A percentile compares a stretch with the other conserved stretches of the same genome.
phyloP scores from a whole-genome alignment of 1,140 invertebrate genomes.

The Wasmannia auropunctata region DNA sequence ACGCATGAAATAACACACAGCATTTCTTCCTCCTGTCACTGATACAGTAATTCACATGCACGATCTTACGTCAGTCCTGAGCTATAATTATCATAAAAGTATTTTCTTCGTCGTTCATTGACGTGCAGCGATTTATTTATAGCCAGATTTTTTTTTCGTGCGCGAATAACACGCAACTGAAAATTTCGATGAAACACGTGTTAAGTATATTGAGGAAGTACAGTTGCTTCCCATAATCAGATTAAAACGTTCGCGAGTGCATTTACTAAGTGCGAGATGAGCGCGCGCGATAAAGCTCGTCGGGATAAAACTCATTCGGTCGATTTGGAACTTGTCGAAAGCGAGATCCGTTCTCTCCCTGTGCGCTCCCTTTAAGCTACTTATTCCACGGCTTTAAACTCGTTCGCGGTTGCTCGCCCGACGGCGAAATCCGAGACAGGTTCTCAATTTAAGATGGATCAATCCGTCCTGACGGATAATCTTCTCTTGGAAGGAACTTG shows the following conservation, averaged over 20 bases:
- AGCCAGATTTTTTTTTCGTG: neutral
- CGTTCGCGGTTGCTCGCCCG: slow-evolving; percentile 29
- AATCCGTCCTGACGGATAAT: slow-evolving; percentile 47
- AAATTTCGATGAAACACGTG: neutral
- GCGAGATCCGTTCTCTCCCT: slow-evolving; percentile 20
- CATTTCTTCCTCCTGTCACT: neutral
- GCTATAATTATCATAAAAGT: slow-evolving; percentile 8
- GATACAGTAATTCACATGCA: neutral
- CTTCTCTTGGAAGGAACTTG: slow-evolving; percentile 34
- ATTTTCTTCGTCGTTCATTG: neutral
- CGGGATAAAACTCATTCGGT: slow-evolving; percentile 24
- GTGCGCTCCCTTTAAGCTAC: slow-evolving; percentile 58
- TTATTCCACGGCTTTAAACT: slow-evolving; percentile 63
- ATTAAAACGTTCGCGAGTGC: slow-evolving; percentile 6
- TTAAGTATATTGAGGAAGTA: neutral
- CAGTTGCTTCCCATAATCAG: neutral
- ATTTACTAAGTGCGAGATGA: neutral
- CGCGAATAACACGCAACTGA: neutral
- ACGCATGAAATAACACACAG: neutral
- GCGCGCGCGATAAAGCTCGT: neutral
- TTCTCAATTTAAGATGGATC: slow-evolving; percentile 60
- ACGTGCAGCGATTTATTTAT: neutral
- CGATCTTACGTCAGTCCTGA: neutral
- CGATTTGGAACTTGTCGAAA: slow-evolving; percentile 50
- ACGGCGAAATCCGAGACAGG: slow-evolving; percentile 42